Conservation (phyloP, 2,797 vertebrate species). For the Pelochelys cantorii region DNA sequence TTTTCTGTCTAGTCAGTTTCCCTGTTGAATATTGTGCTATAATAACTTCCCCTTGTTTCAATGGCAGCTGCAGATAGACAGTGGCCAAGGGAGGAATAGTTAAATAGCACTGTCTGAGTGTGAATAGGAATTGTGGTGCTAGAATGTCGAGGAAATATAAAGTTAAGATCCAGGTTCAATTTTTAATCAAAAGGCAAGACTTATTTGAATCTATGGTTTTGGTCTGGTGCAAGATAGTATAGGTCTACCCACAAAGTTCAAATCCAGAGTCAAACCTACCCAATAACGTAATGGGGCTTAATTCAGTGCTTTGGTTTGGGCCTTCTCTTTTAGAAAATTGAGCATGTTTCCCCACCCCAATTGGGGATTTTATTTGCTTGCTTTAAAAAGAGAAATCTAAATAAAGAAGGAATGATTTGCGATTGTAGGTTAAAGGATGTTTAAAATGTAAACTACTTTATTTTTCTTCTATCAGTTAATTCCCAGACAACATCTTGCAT, state of each 20-base stretch:
- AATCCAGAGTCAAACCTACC: background rate
- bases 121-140: background rate
- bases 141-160: background rate
- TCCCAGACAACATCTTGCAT: background rate
- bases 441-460: background rate
- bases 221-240: background rate
- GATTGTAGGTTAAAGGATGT: background rate
- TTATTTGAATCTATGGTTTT: background rate
- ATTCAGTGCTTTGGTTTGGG: background rate
- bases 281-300: background rate
- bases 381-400: background rate
- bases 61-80: background rate
- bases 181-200: background rate
- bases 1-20: background rate
- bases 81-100: background rate
- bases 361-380: background rate
- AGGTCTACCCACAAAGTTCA: background rate
- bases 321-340: background rate
- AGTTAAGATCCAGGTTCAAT: background rate
- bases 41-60: background rate
- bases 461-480: background rate
- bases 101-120: background rate
- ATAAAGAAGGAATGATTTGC: background rate
- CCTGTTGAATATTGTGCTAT: background rate
- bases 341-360: background rate